A percentile compares a stretch with the other conserved stretches of the same genome.
Evolutionary conservation across 2,888 invertebrate genomes (phyloP).

Genomic region (Cosmia trapezina): DNA sequence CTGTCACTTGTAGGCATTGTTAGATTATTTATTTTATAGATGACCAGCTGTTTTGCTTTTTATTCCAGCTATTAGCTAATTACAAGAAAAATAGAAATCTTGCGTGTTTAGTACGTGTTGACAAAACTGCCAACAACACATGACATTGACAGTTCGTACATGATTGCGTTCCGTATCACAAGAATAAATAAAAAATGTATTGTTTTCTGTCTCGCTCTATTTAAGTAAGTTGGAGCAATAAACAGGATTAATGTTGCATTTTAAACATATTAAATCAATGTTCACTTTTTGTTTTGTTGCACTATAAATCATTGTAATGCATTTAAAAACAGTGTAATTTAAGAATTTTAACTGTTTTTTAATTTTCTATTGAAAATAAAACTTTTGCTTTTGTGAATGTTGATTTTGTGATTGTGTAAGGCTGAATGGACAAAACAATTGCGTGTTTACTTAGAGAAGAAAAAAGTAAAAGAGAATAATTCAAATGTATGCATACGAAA

Average conservation of each 20-base stretch:
- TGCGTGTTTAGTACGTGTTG: slow-evolving; percentile 57
- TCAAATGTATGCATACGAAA: slow-evolving; percentile 20
- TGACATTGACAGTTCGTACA: slow-evolving; percentile 47
- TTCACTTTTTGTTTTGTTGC: not conserved
- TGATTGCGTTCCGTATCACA: slow-evolving; percentile 38
- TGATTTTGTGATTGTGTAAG: not conserved
- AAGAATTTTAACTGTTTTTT: not conserved
- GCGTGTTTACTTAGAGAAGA: not conserved
- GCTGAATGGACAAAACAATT: slow-evolving; percentile 34
- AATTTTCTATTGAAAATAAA: not conserved
- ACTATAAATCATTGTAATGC: not conserved
- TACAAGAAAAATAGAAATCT: slow-evolving; percentile 23
- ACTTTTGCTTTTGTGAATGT: not conserved
- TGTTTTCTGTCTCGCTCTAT: slow-evolving; percentile 1
- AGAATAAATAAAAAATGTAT: not conserved
- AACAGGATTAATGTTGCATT: not conserved
- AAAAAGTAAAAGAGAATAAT: not conserved
- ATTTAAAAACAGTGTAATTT: no score
- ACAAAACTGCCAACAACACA: slow-evolving; percentile 64
- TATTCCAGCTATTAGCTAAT: not conserved
- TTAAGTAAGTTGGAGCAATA: not conserved
- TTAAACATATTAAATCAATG: not conserved
- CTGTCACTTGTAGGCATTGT: slow-evolving; percentile 93
- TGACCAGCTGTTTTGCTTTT: slow-evolving; percentile 10
- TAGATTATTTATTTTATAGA: not conserved